These are phyloP conservation scores for Muricea muricata DNA, from an alignment of 92 coral and sea anemone genomes.

Conservation along the genomic window DNA sequence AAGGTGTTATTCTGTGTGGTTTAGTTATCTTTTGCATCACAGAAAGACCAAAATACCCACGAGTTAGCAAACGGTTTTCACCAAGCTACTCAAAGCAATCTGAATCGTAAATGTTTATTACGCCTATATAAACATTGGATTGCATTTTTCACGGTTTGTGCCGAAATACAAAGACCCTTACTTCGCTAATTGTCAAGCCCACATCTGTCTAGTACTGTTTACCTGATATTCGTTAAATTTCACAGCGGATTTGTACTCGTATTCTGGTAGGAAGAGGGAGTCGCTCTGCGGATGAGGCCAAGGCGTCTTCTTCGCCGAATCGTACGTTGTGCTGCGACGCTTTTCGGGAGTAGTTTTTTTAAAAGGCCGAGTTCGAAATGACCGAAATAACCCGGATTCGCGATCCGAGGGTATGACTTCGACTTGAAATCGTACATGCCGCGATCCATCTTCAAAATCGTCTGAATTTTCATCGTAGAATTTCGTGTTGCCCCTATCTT, in stretches of 20 bases:
- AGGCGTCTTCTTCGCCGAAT: constrained; percentile 81
- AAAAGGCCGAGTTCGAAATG: constrained; percentile 35
- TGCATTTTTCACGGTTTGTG: neutral
- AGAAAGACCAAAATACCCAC: neutral
- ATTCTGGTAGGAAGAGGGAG: constrained; percentile 91
- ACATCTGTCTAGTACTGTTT: constrained; percentile 4
- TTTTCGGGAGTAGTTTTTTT: constrained; percentile 19
- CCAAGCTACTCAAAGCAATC: neutral
- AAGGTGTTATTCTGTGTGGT: no score
- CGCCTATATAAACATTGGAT: neutral
- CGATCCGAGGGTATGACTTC: constrained; percentile 10
- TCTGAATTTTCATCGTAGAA: neutral
- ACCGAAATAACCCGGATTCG: constrained; percentile 26
- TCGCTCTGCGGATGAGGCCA: constrained; percentile 99
- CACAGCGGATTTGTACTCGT: constrained; percentile 93
- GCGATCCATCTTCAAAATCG: constrained; percentile 15
- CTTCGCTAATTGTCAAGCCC: neutral
- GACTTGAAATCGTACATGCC: constrained; percentile 39
- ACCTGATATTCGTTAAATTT: constrained; percentile 96
- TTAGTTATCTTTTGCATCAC: no score
- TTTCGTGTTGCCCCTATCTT: constrained; percentile 1
- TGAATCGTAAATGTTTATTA: neutral
- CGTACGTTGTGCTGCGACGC: constrained; percentile 40
- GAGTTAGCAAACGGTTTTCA: neutral
- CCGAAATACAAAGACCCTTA: neutral